phyloP scores from a whole-genome alignment of 2,113 vertebrate genomes.

The Peromyscus californicus region DNA sequence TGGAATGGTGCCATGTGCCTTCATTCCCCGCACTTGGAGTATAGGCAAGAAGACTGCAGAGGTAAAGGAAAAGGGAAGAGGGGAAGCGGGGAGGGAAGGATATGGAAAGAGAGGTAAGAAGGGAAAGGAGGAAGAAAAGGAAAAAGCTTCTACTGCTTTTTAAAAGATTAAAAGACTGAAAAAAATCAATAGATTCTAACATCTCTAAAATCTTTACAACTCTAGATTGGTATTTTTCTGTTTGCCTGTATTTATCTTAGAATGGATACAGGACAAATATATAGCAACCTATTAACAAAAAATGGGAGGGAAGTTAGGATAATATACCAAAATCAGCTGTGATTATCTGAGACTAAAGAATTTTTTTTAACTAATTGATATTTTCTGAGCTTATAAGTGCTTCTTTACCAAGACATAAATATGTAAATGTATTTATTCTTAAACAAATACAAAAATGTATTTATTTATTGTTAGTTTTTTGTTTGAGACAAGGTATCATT shows the following conservation, averaged over 20 bases:
- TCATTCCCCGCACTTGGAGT: too few relatives aligned
- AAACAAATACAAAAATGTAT: background rate
- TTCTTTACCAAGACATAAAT: background rate
- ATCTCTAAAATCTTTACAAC: slow-evolving; percentile 35
- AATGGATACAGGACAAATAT: background rate
- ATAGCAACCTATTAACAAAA: background rate
- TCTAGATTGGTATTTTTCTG: slow-evolving; percentile 12
- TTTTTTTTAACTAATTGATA: slow-evolving; percentile 42
- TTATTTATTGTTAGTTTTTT: background rate
- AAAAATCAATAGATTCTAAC: slow-evolving; percentile 9
- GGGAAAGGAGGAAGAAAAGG: background rate
- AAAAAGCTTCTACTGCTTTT: slow-evolving; percentile 6
- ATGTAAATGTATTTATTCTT: background rate
- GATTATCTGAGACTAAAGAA: slow-evolving; percentile 45
- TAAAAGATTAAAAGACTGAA: slow-evolving; percentile 16
- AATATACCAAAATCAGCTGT: slow-evolving; percentile 16
- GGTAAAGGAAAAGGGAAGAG: background rate
- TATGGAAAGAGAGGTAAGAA: background rate
- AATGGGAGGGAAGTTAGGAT: background rate
- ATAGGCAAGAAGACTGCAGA: background rate
- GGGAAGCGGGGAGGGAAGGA: too few relatives aligned
- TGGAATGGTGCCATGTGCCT: background rate
- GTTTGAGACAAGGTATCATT: background rate
- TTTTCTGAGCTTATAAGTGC: slow-evolving; percentile 30
- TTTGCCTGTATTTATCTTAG: slow-evolving; percentile 27